A percentile compares a stretch with the other conserved stretches of the same genome.
phyloP scores from a whole-genome alignment of 2,113 vertebrate species.

The Leptobrachium leishanense region DNA sequence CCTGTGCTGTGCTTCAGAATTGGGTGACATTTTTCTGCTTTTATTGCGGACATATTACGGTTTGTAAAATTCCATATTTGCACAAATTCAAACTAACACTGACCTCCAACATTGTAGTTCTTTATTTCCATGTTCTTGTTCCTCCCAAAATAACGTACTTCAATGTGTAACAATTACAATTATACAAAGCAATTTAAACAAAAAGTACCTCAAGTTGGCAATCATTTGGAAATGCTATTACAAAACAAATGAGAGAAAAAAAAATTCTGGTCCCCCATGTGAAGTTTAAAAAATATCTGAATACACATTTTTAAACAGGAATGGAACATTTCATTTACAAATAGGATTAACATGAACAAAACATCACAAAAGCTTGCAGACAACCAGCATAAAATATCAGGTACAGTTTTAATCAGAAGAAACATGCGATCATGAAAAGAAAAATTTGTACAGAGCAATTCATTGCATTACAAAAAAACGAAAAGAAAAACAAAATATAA shows the following conservation, averaged over 20 bases:
- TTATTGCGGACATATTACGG: too few species aligned
- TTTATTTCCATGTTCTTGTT: conserved; percentile 97
- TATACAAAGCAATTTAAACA: conserved; percentile 99
- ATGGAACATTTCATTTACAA: conserved; percentile 92
- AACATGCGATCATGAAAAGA: conserved; percentile 97
- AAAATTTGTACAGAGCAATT: conserved; percentile 92
- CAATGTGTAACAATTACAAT: conserved; percentile 99
- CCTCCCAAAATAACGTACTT: conserved; percentile 98
- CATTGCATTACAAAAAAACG: conserved; percentile 82
- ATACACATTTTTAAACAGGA: conserved; percentile 83
- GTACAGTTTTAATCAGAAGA: conserved; percentile 95
- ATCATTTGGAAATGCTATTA: conserved; percentile 98
- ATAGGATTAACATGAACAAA: conserved; percentile 96
- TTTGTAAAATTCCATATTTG: neutral
- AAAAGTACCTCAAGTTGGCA: conserved; percentile 99
- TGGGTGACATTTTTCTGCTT: too few species aligned
- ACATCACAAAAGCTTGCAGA: conserved; percentile 98
- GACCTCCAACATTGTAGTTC: conserved; percentile 81
- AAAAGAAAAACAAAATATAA: too few species aligned
- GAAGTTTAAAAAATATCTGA: conserved; percentile 87
- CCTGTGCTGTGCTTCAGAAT: too few species aligned
- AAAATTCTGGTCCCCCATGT: conserved; percentile 85
- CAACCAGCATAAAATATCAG: conserved; percentile 94
- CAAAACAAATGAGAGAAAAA: conserved; percentile 81
- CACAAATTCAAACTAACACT: conserved; percentile 17